Percentiles rank a stretch among this genome's conserved stretches.
Conservation (phyloP, 2,888 invertebrate genomes). For the Papilio elwesi region DNA sequence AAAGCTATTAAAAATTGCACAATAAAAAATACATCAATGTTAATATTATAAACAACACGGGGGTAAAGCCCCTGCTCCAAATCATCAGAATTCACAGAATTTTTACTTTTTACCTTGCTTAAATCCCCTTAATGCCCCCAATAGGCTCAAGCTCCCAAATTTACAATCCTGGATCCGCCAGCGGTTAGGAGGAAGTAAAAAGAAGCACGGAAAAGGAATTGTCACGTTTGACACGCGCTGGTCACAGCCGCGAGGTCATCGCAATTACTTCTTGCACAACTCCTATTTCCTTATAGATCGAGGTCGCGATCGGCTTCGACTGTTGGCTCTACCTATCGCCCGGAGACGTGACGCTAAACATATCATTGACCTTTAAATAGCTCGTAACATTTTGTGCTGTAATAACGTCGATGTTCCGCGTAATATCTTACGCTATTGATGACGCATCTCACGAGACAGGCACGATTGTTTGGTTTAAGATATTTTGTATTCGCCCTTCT, state of each 20-base stretch:
- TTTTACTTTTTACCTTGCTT: too few relatives aligned
- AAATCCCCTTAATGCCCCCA: too few relatives aligned
- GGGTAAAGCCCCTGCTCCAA: too few relatives aligned
- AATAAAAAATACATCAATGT: too few relatives aligned
- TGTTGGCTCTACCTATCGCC: constrained; percentile 29
- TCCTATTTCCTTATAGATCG: constrained; percentile 53
- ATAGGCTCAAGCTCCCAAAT: too few relatives aligned
- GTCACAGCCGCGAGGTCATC: constrained; percentile 54
- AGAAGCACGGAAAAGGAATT: constrained; percentile 42
- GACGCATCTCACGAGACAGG: background rate
- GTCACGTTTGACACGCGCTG: constrained; percentile 58
- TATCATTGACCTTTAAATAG: constrained; percentile 34
- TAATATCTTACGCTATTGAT: constrained; percentile 10
- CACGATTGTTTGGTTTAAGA: background rate
- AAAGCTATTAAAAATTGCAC: too few relatives aligned
- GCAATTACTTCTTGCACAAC: constrained; percentile 47
- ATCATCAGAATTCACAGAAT: too few relatives aligned
- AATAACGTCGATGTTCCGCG: constrained; percentile 11
- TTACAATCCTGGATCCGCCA: too few relatives aligned
- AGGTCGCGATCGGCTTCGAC: constrained; percentile 48
- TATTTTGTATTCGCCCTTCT: background rate
- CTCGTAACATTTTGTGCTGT: constrained; percentile 11
- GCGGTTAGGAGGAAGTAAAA: background rate
- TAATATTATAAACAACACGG: too few relatives aligned
- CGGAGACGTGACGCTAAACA: constrained; percentile 13